phyloP scores from a whole-genome alignment of 2,888 invertebrate genomes.

The Dendrolimus pini region DNA sequence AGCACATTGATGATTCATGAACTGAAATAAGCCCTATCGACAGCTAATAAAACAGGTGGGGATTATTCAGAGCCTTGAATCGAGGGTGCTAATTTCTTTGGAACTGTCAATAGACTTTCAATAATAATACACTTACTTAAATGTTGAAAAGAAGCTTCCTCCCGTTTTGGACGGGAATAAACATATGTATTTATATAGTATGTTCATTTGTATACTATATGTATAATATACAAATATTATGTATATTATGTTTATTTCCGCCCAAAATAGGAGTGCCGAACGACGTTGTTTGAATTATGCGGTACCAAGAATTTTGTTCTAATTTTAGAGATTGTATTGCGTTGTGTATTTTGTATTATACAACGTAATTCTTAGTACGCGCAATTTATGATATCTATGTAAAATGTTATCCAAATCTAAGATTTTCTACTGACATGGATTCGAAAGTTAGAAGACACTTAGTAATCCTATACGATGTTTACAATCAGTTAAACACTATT shows the following conservation, averaged over 20 bases:
- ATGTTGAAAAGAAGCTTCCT: background rate
- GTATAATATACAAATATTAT: too few species aligned
- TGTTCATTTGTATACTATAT: too few species aligned
- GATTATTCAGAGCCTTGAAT: constrained; percentile 4
- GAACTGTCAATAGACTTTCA: constrained; percentile 8
- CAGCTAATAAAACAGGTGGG: constrained; percentile 17
- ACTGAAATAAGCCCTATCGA: constrained; percentile 12
- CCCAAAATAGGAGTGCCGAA: background rate
- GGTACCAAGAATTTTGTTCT: background rate
- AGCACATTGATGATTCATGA: constrained; percentile 10
- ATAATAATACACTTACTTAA: constrained; percentile 10
- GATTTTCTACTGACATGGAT: too few species aligned
- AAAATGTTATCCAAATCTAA: too few species aligned
- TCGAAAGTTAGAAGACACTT: too few species aligned
- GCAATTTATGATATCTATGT: too few species aligned
- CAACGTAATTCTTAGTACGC: background rate
- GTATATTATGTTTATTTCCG: background rate
- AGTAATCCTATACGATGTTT: too few species aligned
- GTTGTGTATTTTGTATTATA: background rate
- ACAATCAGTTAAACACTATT: too few species aligned
- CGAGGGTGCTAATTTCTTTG: constrained; percentile 8
- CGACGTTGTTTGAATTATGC: background rate
- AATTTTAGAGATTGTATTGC: background rate
- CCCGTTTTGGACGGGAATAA: too few species aligned
- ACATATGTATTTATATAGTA: too few species aligned